Percentiles rank a stretch among this genome's conserved stretches.
phyloP scores from a whole-genome alignment of 2,113 vertebrate genomes.

The Muscicapa adusta region DNA sequence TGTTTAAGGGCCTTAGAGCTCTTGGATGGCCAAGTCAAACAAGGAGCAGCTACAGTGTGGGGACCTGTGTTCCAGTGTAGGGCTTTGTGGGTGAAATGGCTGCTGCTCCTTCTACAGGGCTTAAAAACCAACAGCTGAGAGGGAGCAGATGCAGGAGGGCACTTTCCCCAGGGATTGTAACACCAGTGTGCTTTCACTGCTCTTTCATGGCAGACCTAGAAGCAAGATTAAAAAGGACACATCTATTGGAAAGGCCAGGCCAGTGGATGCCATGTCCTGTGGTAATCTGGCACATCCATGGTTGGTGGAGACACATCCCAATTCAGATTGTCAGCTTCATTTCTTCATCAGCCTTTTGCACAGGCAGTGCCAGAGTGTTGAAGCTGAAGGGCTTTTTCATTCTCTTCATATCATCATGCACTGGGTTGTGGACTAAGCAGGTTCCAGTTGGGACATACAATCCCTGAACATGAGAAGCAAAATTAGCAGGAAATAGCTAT shows the following conservation, averaged over 20 bases:
- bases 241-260: background rate
- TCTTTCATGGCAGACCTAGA: background rate
- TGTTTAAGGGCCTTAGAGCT: background rate
- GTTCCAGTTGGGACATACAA: background rate
- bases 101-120: background rate
- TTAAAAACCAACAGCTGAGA: background rate
- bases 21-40: background rate
- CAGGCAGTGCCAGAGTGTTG: background rate
- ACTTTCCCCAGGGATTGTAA: background rate
- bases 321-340: background rate
- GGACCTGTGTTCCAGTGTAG: background rate
- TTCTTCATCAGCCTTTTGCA: background rate
- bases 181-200: background rate
- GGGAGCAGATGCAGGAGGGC: background rate
- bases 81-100: background rate
- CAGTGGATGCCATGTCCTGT: background rate
- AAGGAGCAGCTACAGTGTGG: background rate
- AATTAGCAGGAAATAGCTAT: constrained; percentile 1
- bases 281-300: background rate
- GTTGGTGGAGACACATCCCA: background rate
- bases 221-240: background rate
- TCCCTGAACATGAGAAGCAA: background rate
- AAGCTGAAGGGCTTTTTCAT: constrained; percentile 17
- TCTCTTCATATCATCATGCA: accelerated
- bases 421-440: background rate